Percentiles rank a stretch among this genome's conserved stretches.
Evolutionary conservation across 1,140 invertebrate species (phyloP).

Genomic region (Cotesia vestalis): DNA sequence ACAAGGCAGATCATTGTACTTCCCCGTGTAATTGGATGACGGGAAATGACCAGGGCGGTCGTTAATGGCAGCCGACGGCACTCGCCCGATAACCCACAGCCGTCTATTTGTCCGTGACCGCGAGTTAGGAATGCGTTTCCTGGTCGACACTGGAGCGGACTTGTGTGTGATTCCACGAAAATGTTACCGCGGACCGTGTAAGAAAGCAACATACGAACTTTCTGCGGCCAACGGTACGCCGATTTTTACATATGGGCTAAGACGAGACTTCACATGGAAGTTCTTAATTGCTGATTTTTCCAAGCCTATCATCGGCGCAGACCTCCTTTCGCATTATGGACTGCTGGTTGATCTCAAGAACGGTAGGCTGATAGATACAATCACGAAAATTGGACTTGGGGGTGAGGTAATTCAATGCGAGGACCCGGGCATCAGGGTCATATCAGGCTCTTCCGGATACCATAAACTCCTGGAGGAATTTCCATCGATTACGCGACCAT

Average conservation of each 20-base stretch:
- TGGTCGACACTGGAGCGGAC: constrained; percentile 51
- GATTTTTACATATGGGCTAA: constrained; percentile 54
- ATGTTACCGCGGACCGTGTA: constrained; percentile 12
- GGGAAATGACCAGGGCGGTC: constrained; percentile 38
- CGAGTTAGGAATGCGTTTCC: constrained; percentile 36
- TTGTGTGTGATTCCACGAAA: constrained; percentile 46
- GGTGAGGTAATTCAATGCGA: constrained; percentile 15
- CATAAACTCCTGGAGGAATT: constrained; percentile 9
- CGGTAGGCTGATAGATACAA: constrained; percentile 47
- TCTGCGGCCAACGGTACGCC: constrained; percentile 39
- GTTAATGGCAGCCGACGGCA: constrained; percentile 43
- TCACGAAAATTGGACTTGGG: constrained; percentile 31
- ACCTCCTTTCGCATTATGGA: constrained; percentile 54
- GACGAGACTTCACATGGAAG: constrained; percentile 52
- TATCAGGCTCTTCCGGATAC: background rate
- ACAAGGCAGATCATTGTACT: constrained; percentile 23
- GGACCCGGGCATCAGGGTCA: constrained; percentile 1
- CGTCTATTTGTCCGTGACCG: constrained; percentile 43
- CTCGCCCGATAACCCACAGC: constrained; percentile 8
- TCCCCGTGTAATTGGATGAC: constrained; percentile 10
- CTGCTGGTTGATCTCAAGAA: constrained; percentile 52
- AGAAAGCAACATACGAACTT: constrained; percentile 36
- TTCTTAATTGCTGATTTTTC: constrained; percentile 60
- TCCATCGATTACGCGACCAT: constrained; percentile 32
- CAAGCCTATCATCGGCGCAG: constrained; percentile 57